Conservation (phyloP, 2,797 vertebrate species). For the Taenioides sp. region DNA sequence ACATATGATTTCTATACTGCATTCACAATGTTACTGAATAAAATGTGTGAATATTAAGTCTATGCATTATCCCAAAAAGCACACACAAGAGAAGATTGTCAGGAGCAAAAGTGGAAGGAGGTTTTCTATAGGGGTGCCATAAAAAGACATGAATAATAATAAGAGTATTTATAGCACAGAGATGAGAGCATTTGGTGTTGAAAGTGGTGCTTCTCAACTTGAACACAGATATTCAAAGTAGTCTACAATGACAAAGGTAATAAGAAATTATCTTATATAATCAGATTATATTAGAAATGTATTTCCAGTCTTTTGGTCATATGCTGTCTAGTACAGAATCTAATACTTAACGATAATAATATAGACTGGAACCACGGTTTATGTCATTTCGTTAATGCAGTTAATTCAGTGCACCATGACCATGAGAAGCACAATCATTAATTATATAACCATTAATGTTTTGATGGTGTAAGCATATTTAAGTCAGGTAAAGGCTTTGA, state of each 20-base stretch:
- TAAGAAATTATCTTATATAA: slow-evolving; percentile 29
- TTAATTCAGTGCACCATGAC: slow-evolving; percentile 9
- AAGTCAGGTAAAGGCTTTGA: too few species aligned
- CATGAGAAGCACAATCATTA: neutral
- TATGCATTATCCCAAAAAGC: slow-evolving; percentile 10
- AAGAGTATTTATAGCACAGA: slow-evolving; percentile 33
- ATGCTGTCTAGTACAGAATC: neutral
- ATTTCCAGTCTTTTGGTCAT: neutral
- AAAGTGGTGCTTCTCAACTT: slow-evolving; percentile 28
- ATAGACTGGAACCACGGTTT: neutral
- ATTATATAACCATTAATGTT: slow-evolving; percentile 13
- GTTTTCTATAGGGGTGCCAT: slow-evolving; percentile 43
- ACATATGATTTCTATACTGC: neutral
- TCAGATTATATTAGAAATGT: neutral
- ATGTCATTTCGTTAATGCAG: slow-evolving; percentile 39
- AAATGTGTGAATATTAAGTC: neutral
- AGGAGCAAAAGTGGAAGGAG: neutral
- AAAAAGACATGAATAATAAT: slow-evolving; percentile 57
- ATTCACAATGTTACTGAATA: neutral
- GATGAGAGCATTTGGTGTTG: slow-evolving; percentile 16
- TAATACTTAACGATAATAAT: neutral
- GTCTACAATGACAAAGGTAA: slow-evolving; percentile 14
- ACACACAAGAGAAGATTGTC: slow-evolving; percentile 4
- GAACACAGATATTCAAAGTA: slow-evolving; percentile 19
- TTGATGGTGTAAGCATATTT: neutral